These are phyloP conservation scores for Pseudomugil gertrudae DNA, from an alignment of 2,797 vertebrate genomes.

Conservation along the genomic window DNA sequence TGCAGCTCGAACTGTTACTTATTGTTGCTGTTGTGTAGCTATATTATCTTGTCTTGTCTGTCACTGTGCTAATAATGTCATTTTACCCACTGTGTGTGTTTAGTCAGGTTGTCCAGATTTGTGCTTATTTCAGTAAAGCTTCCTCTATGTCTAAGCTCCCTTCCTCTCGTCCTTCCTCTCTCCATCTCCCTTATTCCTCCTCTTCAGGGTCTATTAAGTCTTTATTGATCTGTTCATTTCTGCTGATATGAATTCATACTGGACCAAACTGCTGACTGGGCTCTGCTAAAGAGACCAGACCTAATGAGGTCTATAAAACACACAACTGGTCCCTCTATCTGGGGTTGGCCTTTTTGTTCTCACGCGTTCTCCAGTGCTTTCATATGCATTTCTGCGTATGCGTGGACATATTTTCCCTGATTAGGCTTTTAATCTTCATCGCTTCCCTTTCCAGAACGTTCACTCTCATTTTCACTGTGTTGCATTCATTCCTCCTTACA, in stretches of 20 bases:
- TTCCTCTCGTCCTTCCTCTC: constrained; percentile 53
- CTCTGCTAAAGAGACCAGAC: constrained; percentile 78
- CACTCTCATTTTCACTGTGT: constrained; percentile 43
- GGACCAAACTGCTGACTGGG: constrained; percentile 82
- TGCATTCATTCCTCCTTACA: constrained; percentile 34
- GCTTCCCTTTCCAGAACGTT: constrained; percentile 56
- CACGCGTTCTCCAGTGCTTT: constrained; percentile 34
- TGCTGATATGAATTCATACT: constrained; percentile 86
- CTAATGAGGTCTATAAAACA: constrained; percentile 83
- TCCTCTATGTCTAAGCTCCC: constrained; percentile 38
- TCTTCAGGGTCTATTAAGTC: constrained; percentile 84
- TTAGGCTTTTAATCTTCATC: constrained; percentile 65
- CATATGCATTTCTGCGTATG: constrained; percentile 20
- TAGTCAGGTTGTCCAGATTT: constrained; percentile 24
- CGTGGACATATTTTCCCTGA: constrained; percentile 41
- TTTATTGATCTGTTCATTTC: constrained; percentile 85
- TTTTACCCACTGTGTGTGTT: background rate
- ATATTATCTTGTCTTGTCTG: too few species aligned
- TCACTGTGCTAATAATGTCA: background rate
- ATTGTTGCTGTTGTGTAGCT: too few species aligned
- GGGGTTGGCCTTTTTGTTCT: constrained; percentile 38
- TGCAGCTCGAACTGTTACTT: too few species aligned
- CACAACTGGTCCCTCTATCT: constrained; percentile 47
- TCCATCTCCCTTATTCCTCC: constrained; percentile 69
- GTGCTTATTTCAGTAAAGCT: constrained; percentile 34